phyloP scores from a whole-genome alignment of 2,113 vertebrate species.

The Phyllostomus hastatus region DNA sequence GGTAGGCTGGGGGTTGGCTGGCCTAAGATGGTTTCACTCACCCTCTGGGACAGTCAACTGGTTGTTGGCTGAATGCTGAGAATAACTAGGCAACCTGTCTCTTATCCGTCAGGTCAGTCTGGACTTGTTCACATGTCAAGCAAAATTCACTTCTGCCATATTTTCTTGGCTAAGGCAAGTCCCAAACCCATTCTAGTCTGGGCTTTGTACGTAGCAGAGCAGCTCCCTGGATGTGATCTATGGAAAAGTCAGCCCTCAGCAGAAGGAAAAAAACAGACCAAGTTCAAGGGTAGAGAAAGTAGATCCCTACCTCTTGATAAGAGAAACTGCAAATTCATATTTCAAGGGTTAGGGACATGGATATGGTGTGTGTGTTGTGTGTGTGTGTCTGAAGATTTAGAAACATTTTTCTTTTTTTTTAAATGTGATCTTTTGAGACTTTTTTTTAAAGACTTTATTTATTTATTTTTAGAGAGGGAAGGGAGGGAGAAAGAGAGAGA shows the following conservation, averaged over 20 bases:
- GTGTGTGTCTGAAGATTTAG: neutral
- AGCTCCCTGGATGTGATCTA: neutral
- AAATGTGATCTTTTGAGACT: too few relatives aligned
- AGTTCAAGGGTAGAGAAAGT: neutral
- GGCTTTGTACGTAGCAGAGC: neutral
- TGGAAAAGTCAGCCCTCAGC: neutral
- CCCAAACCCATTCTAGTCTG: neutral
- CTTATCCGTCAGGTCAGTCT: neutral
- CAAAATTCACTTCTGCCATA: neutral
- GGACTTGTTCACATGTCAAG: neutral
- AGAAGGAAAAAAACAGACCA: neutral
- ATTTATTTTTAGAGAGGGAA: too few relatives aligned
- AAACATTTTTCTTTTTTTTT: conserved; percentile 14
- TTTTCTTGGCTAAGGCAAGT: neutral
- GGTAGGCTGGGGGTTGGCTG: neutral
- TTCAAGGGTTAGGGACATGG: neutral
- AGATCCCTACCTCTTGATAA: neutral
- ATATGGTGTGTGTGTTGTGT: neutral
- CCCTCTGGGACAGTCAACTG: neutral
- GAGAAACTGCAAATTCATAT: neutral
- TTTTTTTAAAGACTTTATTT: too few relatives aligned
- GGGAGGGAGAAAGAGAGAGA: too few relatives aligned
- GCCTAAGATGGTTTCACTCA: neutral
- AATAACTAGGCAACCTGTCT: neutral
- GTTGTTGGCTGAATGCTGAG: neutral